Base-by-base conservation (phyloP, 1,140 invertebrate species). In the Bombyx mandarina region DNA sequence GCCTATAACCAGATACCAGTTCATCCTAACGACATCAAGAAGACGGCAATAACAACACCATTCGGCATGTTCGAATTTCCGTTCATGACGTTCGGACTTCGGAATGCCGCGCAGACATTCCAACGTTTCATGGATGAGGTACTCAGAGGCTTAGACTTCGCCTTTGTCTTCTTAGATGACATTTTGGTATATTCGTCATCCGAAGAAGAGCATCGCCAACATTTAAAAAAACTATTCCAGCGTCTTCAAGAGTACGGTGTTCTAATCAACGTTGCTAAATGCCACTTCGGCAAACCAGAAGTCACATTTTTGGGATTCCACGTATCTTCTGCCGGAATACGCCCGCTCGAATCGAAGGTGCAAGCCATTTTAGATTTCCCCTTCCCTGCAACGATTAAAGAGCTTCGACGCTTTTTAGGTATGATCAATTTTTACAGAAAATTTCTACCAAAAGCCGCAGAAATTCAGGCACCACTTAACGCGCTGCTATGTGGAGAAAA, bases 101-200 rank as follows among this genome's bases (percentile, higher is more conserved):
- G 67, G 6, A 75, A 79, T 53, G 66, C 69, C 8, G 73, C 54
- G 3, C 61, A 75, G 56, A 76, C 71, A 3, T 82, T 84, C 57
- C 72, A 78, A 53, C 43, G 77, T 45, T 58, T 80, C 7, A 73
- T 84, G 55, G 72, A 77, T 43, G 54, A 60, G 44, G 55, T 75
- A 18, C 49, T 67, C 6, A 62, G 66, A 85, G 45, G 80, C 82
- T 64, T 87, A 81, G 56, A 62, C 70, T 42, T 60, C 74, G 47
- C 60, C 64, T 54, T 63, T 59, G 26, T 59, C 45, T 64, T 54
- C 43, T 43, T 64, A n/a, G 58, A 64, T 44, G 62, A 64, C 48
- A 22, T 64, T 47, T 26, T 64, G 43, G 35, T 64, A 35, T 53
- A 22, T 49, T 60, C 54, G n/a, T 45, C 47, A 26, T 48, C 8